phyloP scores from a whole-genome alignment of 2,888 invertebrate genomes.

The Nomada goodeniana region DNA sequence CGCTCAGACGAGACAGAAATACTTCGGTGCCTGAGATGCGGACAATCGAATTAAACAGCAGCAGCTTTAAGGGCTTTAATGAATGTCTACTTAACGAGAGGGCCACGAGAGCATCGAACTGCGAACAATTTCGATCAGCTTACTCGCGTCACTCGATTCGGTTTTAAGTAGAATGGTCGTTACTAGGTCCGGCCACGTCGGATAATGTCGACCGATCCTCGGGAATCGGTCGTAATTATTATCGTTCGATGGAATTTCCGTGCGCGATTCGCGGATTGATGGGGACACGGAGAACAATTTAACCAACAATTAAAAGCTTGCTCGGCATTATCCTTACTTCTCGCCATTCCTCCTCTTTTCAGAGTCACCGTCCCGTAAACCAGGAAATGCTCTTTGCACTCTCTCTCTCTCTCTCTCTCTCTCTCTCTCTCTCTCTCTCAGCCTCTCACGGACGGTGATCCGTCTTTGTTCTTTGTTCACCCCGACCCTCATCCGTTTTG shows the following conservation, averaged over 20 bases:
- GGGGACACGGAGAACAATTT: constrained; percentile 48
- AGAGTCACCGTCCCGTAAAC: constrained; percentile 6
- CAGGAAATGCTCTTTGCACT: constrained; percentile 38
- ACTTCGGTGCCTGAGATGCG: too few relatives aligned
- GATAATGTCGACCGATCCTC: constrained; percentile 29
- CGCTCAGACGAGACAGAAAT: not conserved
- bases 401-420: too few relatives aligned
- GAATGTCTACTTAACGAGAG: not conserved
- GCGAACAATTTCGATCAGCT: constrained; percentile 6
- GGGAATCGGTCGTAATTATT: constrained; percentile 37
- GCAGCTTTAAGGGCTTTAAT: not conserved
- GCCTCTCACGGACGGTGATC: too few relatives aligned
- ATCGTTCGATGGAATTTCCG: constrained; percentile 10
- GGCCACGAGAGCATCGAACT: not conserved
- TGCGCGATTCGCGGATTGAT: constrained; percentile 11
- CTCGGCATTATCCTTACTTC: constrained; percentile 24
- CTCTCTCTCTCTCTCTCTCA: not conserved
- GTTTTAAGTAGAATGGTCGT: constrained; percentile 14
- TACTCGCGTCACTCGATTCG: not conserved
- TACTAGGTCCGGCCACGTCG: not conserved
- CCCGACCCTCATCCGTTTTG: not conserved
- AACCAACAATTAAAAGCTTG: constrained; percentile 54
- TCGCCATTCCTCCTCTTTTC: constrained; percentile 1
- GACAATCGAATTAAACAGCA: not conserved
- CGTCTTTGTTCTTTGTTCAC: not conserved